Percentiles rank a stretch among this genome's conserved stretches.
Conservation (phyloP, 2,113 vertebrate genomes). For the Balaeniceps rex region DNA sequence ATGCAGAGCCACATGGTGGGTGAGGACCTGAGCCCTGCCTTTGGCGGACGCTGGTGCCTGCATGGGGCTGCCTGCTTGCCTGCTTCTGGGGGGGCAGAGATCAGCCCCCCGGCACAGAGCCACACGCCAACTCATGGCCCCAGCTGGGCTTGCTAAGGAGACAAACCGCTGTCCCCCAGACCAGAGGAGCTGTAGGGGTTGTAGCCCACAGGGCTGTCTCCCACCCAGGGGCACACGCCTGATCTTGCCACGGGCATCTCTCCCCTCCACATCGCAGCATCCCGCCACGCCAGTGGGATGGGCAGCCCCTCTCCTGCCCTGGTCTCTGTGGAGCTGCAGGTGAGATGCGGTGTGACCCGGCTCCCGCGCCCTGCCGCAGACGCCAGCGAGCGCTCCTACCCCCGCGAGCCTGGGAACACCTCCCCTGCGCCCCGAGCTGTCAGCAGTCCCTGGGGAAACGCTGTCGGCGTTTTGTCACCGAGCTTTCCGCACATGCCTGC, state of each 20-base stretch:
- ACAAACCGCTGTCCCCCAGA: neutral
- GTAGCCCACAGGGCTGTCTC: neutral
- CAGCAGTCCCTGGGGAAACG: neutral
- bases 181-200: neutral
- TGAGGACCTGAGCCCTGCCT: neutral
- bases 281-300: fast-evolving
- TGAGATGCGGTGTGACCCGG: fast-evolving
- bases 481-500: neutral
- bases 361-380: neutral
- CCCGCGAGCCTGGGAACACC: neutral
- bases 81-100: neutral
- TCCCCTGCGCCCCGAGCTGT: neutral
- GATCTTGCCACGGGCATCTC: neutral
- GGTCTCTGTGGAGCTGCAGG: neutral
- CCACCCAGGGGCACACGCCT: neutral
- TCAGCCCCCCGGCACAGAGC: neutral
- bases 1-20: fast-evolving
- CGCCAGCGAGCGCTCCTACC: neutral
- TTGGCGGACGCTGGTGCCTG: neutral
- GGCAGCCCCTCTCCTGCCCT: neutral
- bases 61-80: neutral
- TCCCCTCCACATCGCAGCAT: neutral
- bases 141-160: neutral
- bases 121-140: neutral
- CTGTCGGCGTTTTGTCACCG: neutral